Evolutionary conservation across 2,797 vertebrate genomes (phyloP).

Genomic region (Pempheris klunzingeri): DNA sequence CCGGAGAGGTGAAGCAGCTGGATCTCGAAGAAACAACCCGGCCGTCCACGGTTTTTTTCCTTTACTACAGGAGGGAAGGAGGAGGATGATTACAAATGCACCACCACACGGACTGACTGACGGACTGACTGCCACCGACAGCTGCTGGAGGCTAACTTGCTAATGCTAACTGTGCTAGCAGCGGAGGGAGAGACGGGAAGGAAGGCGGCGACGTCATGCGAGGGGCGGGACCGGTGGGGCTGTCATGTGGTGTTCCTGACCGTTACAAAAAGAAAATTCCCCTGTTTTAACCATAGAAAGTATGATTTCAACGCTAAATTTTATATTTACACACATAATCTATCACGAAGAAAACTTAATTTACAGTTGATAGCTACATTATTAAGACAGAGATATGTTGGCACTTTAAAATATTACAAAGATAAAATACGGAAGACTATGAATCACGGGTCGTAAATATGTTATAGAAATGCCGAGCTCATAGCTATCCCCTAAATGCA

Average conservation of each 20-base stretch:
- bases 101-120: constrained; percentile 46
- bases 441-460: neutral
- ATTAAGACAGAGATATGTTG: neutral
- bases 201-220: constrained; percentile 29
- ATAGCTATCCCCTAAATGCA: neutral
- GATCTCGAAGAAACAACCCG: constrained; percentile 46
- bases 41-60: constrained; percentile 31
- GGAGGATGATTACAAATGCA: constrained; percentile 45
- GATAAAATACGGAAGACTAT: neutral
- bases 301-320: too few species aligned
- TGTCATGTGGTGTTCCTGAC: constrained; percentile 29
- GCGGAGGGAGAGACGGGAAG: constrained; percentile 41
- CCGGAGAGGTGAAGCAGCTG: constrained; percentile 45
- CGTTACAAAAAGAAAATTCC: neutral
- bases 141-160: constrained; percentile 73
- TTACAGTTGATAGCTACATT: too few species aligned
- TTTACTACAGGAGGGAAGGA: constrained; percentile 21
- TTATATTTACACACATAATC: neutral
- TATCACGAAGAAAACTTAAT: neutral
- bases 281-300: too few species aligned
- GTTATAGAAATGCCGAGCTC: neutral
- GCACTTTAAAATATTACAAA: neutral
- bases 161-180: constrained; percentile 69
- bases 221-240: neutral
- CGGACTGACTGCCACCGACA: constrained; percentile 72